phyloP scores from a whole-genome alignment of 2,888 invertebrate genomes.

The Sesamia inferens region DNA sequence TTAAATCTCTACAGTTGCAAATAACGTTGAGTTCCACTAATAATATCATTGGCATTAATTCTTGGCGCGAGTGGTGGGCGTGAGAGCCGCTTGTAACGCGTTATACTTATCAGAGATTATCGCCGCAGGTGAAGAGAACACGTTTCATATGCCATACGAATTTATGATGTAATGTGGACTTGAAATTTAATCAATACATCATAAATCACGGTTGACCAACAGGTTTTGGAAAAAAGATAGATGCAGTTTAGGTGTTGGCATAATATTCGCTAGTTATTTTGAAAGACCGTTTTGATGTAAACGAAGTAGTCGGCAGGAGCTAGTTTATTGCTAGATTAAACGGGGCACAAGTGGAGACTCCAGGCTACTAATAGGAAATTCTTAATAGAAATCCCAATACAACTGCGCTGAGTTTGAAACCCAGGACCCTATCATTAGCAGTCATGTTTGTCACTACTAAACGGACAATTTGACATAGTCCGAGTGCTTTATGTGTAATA shows the following conservation, averaged over 20 bases:
- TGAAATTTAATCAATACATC: slow-evolving; percentile 4
- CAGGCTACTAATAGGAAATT: background rate
- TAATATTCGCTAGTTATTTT: background rate
- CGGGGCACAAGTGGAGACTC: no score
- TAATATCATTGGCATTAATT: slow-evolving; percentile 55
- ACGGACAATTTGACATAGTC: background rate
- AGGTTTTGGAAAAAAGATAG: background rate
- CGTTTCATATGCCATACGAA: slow-evolving; percentile 13
- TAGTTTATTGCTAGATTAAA: background rate
- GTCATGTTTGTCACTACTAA: background rate
- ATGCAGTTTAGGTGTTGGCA: background rate
- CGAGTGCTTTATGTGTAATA: background rate
- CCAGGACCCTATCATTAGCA: background rate
- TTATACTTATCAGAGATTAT: slow-evolving; percentile 44
- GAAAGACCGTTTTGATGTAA: background rate
- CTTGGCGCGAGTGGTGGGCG: slow-evolving; percentile 45
- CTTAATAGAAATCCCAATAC: background rate
- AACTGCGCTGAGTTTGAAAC: background rate
- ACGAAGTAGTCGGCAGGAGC: background rate
- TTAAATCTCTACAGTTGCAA: slow-evolving; percentile 8
- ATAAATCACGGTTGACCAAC: slow-evolving; percentile 9
- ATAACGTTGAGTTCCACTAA: slow-evolving; percentile 9
- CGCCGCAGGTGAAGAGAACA: slow-evolving; percentile 47
- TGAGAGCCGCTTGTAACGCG: slow-evolving; percentile 45
- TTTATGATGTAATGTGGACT: slow-evolving; percentile 40